Conservation (phyloP, 2,797 vertebrate species). For the Glyptemys insculpta region DNA sequence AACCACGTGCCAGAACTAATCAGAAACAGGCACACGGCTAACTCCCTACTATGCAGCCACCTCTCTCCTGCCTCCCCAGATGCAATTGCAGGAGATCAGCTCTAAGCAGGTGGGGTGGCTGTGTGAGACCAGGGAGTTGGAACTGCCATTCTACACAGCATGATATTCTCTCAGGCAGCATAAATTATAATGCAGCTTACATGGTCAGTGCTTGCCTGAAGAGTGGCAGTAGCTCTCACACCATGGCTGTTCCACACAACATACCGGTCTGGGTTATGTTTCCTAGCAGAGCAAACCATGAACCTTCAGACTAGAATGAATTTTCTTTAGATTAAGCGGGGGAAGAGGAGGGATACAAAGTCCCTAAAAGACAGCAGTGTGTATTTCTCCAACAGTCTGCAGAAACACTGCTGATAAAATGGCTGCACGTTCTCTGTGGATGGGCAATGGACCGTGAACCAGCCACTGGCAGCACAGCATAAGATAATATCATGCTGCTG, state of each 20-base stretch:
- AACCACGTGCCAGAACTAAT: not conserved
- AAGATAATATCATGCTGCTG: not conserved
- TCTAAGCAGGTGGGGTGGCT: not conserved
- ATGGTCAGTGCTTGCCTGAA: not conserved
- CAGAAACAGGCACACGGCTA: not conserved
- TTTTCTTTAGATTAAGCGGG: not conserved
- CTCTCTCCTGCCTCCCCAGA: not conserved
- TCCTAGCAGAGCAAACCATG: not conserved
- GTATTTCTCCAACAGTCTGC: not conserved
- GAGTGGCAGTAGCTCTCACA: not conserved
- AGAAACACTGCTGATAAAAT: not conserved
- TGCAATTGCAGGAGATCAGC: not conserved
- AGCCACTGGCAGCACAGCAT: not conserved
- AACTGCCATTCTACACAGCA: not conserved
- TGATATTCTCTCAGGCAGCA: not conserved
- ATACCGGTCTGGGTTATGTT: not conserved
- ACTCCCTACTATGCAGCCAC: not conserved
- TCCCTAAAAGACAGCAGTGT: not conserved
- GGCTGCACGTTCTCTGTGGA: not conserved
- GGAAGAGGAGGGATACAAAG: not conserved
- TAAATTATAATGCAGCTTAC: not conserved
- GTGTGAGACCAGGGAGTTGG: not conserved
- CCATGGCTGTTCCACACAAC: not conserved
- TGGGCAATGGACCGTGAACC: not conserved
- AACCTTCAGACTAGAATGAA: not conserved